Conservation (phyloP, 2,113 vertebrate genomes). For the Cavia aperea region DNA sequence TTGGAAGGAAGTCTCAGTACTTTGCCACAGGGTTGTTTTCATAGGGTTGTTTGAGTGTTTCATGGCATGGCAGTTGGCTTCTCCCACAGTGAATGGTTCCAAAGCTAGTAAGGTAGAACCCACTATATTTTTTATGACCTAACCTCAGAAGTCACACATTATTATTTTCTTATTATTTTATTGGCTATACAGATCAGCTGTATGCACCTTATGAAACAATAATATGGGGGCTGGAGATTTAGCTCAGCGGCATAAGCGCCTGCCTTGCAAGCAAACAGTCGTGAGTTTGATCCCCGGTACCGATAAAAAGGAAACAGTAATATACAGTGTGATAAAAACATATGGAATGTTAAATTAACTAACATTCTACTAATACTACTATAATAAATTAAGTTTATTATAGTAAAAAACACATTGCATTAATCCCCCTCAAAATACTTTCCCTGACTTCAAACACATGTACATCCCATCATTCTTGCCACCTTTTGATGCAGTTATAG, state of each 20-base stretch:
- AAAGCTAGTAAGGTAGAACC: background rate
- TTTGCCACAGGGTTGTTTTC: background rate
- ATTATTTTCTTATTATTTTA: slow-evolving; percentile 6
- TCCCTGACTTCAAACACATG: background rate
- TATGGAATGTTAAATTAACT: background rate
- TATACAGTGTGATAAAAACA: background rate
- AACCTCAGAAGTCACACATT: background rate
- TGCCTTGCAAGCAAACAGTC: no score
- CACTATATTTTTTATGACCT: background rate
- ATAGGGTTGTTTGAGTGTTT: background rate
- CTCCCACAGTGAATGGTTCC: background rate
- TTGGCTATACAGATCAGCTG: background rate
- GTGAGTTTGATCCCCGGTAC: no score
- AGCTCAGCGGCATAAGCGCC: no score
- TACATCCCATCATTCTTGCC: background rate
- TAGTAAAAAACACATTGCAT: background rate
- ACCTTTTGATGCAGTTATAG: background rate
- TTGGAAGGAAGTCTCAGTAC: background rate
- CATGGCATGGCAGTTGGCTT: background rate
- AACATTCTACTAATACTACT: no score
- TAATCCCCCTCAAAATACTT: background rate
- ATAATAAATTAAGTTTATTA: background rate
- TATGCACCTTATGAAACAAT: background rate
- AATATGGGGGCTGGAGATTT: no score
- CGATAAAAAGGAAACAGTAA: background rate